phyloP scores from a whole-genome alignment of 2,113 vertebrate species.

The Ochotona curzoniae region DNA sequence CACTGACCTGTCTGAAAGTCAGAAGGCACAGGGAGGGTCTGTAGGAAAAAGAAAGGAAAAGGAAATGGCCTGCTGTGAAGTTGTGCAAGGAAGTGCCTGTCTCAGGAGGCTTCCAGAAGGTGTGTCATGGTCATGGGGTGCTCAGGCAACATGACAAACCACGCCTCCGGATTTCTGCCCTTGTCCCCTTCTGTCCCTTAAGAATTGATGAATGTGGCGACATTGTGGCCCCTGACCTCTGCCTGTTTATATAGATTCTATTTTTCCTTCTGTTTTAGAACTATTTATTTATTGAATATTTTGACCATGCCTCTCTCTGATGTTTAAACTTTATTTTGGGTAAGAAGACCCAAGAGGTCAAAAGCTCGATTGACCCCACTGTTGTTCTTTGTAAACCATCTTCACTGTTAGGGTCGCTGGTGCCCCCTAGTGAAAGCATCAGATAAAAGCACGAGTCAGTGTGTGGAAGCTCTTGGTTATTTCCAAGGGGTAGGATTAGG shows the following conservation, averaged over 20 bases:
- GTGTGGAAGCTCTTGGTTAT: neutral
- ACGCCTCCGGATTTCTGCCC: too few species aligned
- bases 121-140: neutral
- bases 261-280: constrained; percentile 39
- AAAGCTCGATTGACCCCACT: neutral
- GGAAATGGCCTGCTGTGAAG: neutral
- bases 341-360: neutral
- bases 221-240: neutral
- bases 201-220: neutral
- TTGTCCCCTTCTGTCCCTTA: too few species aligned
- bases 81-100: neutral
- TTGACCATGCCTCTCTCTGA: constrained; percentile 13
- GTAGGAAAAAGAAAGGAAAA: neutral
- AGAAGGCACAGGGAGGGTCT: neutral
- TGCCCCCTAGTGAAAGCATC: constrained; percentile 70
- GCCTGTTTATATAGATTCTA: constrained; percentile 39
- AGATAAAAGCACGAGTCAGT: neutral
- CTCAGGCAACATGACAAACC: too few species aligned
- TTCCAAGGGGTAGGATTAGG: neutral
- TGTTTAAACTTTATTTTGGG: constrained; percentile 49
- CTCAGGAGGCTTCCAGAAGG: neutral
- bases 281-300: constrained; percentile 48
- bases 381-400: neutral
- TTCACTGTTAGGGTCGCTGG: neutral
- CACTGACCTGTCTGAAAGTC: neutral